Base-by-base conservation (phyloP, 2,113 vertebrate species). In the Desmodus rotundus region DNA sequence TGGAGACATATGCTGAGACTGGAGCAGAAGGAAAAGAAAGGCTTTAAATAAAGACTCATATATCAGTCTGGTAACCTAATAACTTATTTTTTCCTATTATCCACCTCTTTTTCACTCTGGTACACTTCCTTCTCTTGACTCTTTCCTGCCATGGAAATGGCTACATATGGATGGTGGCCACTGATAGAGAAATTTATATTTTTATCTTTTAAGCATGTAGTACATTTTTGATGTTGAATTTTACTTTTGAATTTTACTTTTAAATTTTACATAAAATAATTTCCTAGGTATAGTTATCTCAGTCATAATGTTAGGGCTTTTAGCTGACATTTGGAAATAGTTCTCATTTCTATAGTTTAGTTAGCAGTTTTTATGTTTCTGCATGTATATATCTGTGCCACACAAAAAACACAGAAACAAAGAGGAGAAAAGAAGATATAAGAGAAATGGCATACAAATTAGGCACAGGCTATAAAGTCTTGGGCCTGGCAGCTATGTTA, bases 111-210 rank as follows among this genome's bases (percentile, higher is more conserved):
- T 87, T 67, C 52, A 45, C 33, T 93, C 28, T 68, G 54, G 7
- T 45, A 45, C 19, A 85, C 58, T 17, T 63, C 26, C 15, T 61
- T 11, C 47, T 74, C 22, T 93, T 68, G 78, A 70, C 17, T 77
- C 28, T 73, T 74, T 78, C 6, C 43, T 74, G 13, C 16, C 12
- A 85, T 61, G 31, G 36, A 85, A 73, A 3, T 43, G 4, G 33
- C 33, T 93, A 83, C 33, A 9, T 41, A 63, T 5, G 58, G 28
- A 52, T 89, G 19, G 15, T 73, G 22, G 31, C 84, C 45, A 68
- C 20, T 92, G 70, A 65, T 58, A 90, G 36, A 95, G 19, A 93
- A 88, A 87, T 80, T 28, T 63, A 7, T 81, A 77, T 80, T 94
- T 83, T 5, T 83, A 17, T 93, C 73, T 87, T 41, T 41, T 33